A percentile compares a stretch with the other conserved stretches of the same genome.
phyloP scores from a whole-genome alignment of 1,140 invertebrate species.

The Papilio aristodemus region DNA sequence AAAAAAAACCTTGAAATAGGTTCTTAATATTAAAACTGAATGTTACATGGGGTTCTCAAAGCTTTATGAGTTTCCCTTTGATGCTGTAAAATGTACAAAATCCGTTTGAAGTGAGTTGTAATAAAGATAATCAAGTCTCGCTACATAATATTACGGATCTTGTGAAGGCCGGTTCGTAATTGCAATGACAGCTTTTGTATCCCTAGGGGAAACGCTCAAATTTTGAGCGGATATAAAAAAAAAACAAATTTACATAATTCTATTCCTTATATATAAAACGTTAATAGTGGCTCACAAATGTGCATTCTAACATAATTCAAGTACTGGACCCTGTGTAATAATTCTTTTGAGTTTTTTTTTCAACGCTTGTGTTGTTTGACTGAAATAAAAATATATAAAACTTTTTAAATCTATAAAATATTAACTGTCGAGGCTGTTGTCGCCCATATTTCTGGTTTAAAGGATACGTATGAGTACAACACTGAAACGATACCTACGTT shows the following conservation, averaged over 20 bases:
- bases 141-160: conserved; percentile 36
- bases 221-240: background rate
- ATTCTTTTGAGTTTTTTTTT: too few relatives aligned
- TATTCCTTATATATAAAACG: background rate
- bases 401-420: too few relatives aligned
- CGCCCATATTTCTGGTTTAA: too few relatives aligned
- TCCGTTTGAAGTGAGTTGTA: conserved; percentile 36
- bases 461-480: too few relatives aligned
- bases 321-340: too few relatives aligned
- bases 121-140: conserved; percentile 40
- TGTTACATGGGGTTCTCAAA: conserved; percentile 30
- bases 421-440: too few relatives aligned
- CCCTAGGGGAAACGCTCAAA: background rate
- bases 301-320: background rate
- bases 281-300: background rate
- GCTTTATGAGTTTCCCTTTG: conserved; percentile 41
- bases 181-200: conserved; percentile 26
- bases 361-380: too few relatives aligned
- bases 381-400: too few relatives aligned
- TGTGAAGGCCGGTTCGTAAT: conserved; percentile 18
- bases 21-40: conserved; percentile 28
- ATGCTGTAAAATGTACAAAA: conserved; percentile 37
- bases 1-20: background rate
- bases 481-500: too few relatives aligned
- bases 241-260: background rate